Conservation (phyloP, 2,888 invertebrate genomes). For the Onchidella celtica region DNA sequence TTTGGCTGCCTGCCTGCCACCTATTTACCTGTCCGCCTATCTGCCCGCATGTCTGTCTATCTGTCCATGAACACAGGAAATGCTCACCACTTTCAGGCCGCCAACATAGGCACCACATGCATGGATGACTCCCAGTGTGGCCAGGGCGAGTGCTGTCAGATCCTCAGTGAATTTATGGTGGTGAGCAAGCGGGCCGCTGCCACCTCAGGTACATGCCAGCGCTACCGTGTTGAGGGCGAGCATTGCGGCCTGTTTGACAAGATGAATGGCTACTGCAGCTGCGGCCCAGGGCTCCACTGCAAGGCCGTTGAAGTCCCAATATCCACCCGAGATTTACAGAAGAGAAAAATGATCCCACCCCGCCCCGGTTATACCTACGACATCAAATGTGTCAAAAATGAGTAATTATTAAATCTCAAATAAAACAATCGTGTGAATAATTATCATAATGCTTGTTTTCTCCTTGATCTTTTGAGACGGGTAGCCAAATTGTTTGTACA, state of each 20-base stretch:
- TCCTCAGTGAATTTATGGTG: constrained; percentile 40
- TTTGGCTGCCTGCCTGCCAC: too few relatives aligned
- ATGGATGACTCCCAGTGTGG: constrained; percentile 17
- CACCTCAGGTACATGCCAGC: constrained; percentile 34
- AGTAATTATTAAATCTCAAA: background rate
- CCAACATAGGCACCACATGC: constrained; percentile 37
- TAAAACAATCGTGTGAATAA: too few relatives aligned
- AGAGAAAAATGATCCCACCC: constrained; percentile 38
- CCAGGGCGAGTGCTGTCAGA: constrained; percentile 48
- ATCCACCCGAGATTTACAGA: background rate
- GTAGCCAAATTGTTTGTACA: too few relatives aligned
- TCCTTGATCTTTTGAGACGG: too few relatives aligned
- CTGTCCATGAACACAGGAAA: too few relatives aligned
- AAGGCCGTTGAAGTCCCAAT: constrained; percentile 2
- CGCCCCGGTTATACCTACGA: constrained; percentile 40
- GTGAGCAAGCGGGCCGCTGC: constrained; percentile 31
- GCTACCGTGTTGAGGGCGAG: background rate
- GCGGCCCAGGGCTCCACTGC: constrained; percentile 47
- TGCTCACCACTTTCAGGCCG: too few relatives aligned
- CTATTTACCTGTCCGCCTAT: too few relatives aligned
- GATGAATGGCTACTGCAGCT: constrained; percentile 54
- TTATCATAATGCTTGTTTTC: too few relatives aligned
- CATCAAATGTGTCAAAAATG: constrained; percentile 14
- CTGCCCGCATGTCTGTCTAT: background rate
- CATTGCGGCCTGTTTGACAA: constrained; percentile 2